Evolutionary conservation across 53 echinoderm and acorn worm species (phyloP).

Genomic region (Arbacia lixula): DNA sequence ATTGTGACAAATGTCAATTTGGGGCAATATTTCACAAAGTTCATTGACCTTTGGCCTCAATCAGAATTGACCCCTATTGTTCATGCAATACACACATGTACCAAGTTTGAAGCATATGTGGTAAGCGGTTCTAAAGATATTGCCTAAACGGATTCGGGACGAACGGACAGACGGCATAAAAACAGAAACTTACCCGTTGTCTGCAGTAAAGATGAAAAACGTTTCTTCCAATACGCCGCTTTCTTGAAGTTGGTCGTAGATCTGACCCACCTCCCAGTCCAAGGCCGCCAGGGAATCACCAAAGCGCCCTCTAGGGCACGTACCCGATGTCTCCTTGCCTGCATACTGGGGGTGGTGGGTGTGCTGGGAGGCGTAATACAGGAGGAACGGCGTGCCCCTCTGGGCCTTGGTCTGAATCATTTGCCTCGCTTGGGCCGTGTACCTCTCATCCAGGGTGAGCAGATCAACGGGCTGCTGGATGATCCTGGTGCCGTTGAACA

Average conservation of each 20-base stretch:
- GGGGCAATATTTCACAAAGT: too few relatives aligned
- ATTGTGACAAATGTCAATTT: too few relatives aligned
- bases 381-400: slow-evolving; percentile 66
- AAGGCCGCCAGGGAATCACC: slow-evolving; percentile 81
- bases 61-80: too few relatives aligned
- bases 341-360: slow-evolving; percentile 84
- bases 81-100: too few relatives aligned
- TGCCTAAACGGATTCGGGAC: too few relatives aligned
- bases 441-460: slow-evolving; percentile 68
- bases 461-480: slow-evolving; percentile 80
- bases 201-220: slow-evolving; percentile 78
- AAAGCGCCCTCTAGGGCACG: slow-evolving; percentile 68
- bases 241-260: slow-evolving; percentile 63
- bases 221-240: slow-evolving; percentile 69
- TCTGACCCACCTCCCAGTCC: slow-evolving; percentile 81
- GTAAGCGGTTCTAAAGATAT: too few relatives aligned
- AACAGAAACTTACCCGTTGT: slow-evolving; percentile 87
- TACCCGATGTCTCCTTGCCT: slow-evolving; percentile 67
- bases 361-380: slow-evolving; percentile 85
- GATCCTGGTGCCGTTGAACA: slow-evolving; percentile 65
- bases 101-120: too few relatives aligned
- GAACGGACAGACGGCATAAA: too few relatives aligned
- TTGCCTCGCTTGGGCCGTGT: slow-evolving; percentile 45
- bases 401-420: slow-evolving; percentile 64
- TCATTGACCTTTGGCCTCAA: too few relatives aligned